Evolutionary conservation across 2,113 vertebrate species (phyloP).

Genomic region (Prunella himalayana): DNA sequence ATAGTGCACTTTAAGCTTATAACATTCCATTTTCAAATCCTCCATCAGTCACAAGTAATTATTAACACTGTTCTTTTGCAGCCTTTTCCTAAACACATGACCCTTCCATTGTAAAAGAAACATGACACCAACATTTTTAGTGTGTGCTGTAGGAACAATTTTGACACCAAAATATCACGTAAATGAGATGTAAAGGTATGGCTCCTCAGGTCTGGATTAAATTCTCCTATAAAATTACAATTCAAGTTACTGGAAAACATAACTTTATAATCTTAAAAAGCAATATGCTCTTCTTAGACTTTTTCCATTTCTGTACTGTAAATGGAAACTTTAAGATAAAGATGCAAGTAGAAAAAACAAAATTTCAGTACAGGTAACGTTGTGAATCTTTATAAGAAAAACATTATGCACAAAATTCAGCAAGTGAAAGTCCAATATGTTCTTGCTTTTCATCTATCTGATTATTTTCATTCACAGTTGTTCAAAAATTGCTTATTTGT

Average conservation of each 20-base stretch:
- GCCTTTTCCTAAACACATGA: background rate
- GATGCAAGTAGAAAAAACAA: conserved; percentile 61
- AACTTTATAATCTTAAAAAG: conserved; percentile 74
- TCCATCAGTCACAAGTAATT: background rate
- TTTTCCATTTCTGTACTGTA: conserved; percentile 69
- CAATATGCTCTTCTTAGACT: conserved; percentile 74
- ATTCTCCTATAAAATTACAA: conserved; percentile 67
- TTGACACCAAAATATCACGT: background rate
- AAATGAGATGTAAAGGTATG: conserved; percentile 52
- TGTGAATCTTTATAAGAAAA: conserved; percentile 70
- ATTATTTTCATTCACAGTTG: conserved; percentile 57
- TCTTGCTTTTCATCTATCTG: conserved; percentile 1
- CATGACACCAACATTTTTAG: background rate
- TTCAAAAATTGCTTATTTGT: conserved; percentile 39
- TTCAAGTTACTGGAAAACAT: conserved; percentile 74
- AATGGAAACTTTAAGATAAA: conserved; percentile 75
- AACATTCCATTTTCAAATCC: conserved; percentile 19
- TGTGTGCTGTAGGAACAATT: background rate
- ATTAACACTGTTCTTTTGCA: conserved; percentile 16
- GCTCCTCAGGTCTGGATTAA: conserved; percentile 61
- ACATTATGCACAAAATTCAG: conserved; percentile 73
- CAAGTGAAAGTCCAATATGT: conserved; percentile 51
- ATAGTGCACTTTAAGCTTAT: conserved; percentile 30
- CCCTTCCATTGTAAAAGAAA: background rate
- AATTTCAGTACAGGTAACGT: conserved; percentile 60